A percentile compares a stretch with the other conserved stretches of the same genome.
Evolutionary conservation across 1,140 invertebrate species (phyloP).

Genomic region (Pogonognathellus flavescens): DNA sequence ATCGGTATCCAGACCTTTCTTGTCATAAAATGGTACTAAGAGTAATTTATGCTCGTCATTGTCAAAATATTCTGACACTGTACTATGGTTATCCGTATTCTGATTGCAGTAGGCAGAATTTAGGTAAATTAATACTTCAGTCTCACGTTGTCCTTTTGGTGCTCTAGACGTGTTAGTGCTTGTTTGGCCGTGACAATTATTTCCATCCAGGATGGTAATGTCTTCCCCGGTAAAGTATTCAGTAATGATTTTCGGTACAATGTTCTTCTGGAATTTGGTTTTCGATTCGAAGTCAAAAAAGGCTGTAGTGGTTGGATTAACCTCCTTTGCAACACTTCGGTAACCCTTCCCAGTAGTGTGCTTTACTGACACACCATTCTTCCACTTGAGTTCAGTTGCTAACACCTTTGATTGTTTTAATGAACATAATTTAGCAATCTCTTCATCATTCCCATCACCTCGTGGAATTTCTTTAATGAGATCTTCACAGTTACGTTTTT

Average conservation of each 20-base stretch:
- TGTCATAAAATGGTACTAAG: background rate
- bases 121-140: background rate
- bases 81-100: background rate
- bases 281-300: constrained; percentile 17
- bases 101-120: background rate
- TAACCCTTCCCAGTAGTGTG: constrained; percentile 1
- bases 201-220: background rate
- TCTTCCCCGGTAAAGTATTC: background rate
- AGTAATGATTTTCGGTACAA: background rate
- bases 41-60: constrained; percentile 14
- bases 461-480: constrained; percentile 7
- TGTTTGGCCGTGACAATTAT: background rate
- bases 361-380: background rate
- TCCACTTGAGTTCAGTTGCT: background rate
- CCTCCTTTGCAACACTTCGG: background rate
- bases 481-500: constrained; percentile 5
- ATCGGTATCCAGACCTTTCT: constrained; percentile 3
- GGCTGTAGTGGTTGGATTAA: background rate
- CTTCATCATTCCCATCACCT: background rate
- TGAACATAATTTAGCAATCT: background rate
- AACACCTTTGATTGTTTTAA: background rate
- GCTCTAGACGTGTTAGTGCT: background rate
- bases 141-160: background rate
- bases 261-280: constrained; percentile 32
- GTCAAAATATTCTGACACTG: background rate